phyloP scores from a whole-genome alignment of 2,113 vertebrate genomes.

The Rhinolophus ferrumequinum region DNA sequence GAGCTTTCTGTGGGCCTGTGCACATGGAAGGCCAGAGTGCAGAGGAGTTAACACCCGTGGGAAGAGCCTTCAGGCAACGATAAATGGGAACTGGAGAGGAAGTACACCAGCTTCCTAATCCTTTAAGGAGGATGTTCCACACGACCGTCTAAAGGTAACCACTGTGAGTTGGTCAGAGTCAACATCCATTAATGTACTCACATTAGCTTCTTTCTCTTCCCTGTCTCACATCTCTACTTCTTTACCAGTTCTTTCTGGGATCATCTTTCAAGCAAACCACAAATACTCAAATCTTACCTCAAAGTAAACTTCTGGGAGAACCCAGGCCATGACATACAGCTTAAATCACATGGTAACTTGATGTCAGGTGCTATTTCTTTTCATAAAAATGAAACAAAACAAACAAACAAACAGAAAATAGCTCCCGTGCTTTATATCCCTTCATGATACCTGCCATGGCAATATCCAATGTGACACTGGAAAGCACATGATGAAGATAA shows the following conservation, averaged over 20 bases:
- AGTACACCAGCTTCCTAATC: neutral
- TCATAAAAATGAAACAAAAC: neutral
- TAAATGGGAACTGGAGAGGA: neutral
- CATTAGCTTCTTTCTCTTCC: neutral
- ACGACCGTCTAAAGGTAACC: neutral
- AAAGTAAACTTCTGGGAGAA: neutral
- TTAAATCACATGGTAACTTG: neutral
- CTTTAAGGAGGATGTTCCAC: neutral
- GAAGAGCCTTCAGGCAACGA: neutral
- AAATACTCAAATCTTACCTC: neutral
- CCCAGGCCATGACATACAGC: neutral
- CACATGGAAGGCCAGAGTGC: too few species aligned
- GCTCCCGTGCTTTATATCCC: neutral
- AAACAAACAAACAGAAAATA: neutral
- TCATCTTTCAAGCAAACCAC: neutral
- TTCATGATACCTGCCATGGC: neutral
- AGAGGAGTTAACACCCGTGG: neutral
- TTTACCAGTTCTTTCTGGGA: neutral
- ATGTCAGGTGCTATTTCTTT: neutral
- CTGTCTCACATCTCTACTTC: neutral
- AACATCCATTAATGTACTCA: neutral
- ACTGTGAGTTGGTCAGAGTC: neutral
- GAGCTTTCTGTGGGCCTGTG: neutral
- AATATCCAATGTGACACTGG: neutral
- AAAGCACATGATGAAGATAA: neutral